phyloP scores from a whole-genome alignment of 2,797 vertebrate species.

The Aldrovandia affinis region DNA sequence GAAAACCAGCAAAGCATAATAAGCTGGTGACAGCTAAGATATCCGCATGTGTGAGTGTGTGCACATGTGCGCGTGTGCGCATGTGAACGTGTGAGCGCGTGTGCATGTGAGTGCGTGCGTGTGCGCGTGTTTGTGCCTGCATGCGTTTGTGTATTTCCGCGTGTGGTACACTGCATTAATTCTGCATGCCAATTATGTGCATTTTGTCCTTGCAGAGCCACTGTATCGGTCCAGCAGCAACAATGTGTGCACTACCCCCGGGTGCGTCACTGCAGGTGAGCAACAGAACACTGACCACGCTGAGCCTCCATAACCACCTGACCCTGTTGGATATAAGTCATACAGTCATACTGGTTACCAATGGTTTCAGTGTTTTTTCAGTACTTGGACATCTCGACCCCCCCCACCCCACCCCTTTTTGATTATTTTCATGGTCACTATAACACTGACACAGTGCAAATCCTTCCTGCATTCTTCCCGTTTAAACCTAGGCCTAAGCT shows the following conservation, averaged over 20 bases:
- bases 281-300: background rate
- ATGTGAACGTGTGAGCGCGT: no score
- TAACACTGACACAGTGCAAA: background rate
- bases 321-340: background rate
- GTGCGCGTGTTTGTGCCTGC: background rate
- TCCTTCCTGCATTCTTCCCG: background rate
- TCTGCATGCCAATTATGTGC: no score
- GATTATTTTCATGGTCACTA: background rate
- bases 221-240: constrained; percentile 55
- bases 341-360: background rate
- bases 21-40: no score
- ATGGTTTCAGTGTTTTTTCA: background rate
- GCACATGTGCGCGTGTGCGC: background rate
- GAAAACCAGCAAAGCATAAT: no score
- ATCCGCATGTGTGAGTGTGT: background rate
- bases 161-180: background rate
- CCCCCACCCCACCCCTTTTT: background rate
- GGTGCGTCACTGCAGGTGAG: constrained; percentile 91
- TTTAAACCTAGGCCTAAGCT: no score
- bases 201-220: constrained; percentile 66
- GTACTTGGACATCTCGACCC: background rate
- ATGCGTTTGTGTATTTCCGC: background rate
- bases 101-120: no score
- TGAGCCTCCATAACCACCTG: background rate
- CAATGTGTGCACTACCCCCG: constrained; percentile 80